Base-by-base conservation (phyloP, 2,888 invertebrate genomes). In the Calameuta pallipes region DNA sequence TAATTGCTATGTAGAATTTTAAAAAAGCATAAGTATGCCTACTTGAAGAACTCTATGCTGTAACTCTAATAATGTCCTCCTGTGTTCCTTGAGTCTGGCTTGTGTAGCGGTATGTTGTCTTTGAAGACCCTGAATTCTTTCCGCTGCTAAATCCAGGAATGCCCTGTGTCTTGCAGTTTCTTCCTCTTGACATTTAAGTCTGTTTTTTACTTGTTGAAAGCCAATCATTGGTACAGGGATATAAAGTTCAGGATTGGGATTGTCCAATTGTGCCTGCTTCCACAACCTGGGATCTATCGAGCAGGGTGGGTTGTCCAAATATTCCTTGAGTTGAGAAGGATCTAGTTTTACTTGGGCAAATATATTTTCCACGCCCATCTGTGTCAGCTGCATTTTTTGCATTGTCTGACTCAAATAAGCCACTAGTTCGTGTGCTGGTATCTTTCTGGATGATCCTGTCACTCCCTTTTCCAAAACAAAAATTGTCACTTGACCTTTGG, bases 151-250 rank as follows among this genome's bases (percentile, higher is more conserved):
- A 84, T 95, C 94, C 83, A 98, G 92, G 91, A 96, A 97, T 34
- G 95, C 94, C 78, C 96, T 94, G 89, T 98, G 98, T 78, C 96
- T 94, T 77, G 95, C 94, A 0, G 97, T 97, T 92, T 97, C 96
- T 86, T 96, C 95, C 86, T 97, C 95, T 88, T 98, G 98, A 85
- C 96, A 96, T 82, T 96, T 94, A 77, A 97, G 94, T 23, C 99
- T 94, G 91, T 96, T 95, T 90, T 96, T 96, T 11, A 95, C 93
- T 91, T 96, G 96, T 68, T 94, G 93, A 89, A 99, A 98, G 0
- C 99, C 99, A 83, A 98, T 95, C 91, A 99, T 96, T 0, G 98
- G 98, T 15, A 98, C 97, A 0, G 99, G 99, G 88, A 99, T 96
- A 86, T 98, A 96, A 87, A 95, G 95, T 68, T 94, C 94, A 0